phyloP scores from a whole-genome alignment of 1,140 invertebrate genomes.

The Melanaphis sacchari region DNA sequence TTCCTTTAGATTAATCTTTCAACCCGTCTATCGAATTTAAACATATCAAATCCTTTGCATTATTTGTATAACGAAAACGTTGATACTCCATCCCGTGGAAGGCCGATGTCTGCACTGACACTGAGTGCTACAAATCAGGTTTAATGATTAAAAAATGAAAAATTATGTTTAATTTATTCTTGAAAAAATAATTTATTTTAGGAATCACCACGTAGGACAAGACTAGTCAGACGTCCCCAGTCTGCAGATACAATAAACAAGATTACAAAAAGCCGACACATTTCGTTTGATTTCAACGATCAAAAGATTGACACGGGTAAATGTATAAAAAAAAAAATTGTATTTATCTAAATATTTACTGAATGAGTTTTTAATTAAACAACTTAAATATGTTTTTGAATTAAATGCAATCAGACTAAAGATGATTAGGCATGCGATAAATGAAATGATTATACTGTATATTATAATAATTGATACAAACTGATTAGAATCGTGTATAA shows the following conservation, averaged over 20 bases:
- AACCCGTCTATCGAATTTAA: constrained; percentile 8
- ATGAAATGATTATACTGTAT: too few species aligned
- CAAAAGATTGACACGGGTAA: neutral
- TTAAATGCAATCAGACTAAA: neutral
- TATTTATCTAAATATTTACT: neutral
- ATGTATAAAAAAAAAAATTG: neutral
- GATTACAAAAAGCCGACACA: neutral
- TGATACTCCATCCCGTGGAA: neutral
- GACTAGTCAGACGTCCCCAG: constrained; percentile 10
- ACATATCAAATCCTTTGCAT: constrained; percentile 31
- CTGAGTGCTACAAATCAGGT: constrained; percentile 38
- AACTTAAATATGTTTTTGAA: neutral
- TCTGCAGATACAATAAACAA: constrained; percentile 36
- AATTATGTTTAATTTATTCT: neutral
- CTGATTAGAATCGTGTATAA: too few species aligned
- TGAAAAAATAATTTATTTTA: neutral
- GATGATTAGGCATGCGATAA: too few species aligned
- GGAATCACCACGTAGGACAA: constrained; percentile 16
- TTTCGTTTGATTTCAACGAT: constrained; percentile 21
- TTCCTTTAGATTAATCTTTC: constrained; percentile 38
- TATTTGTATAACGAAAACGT: constrained; percentile 41
- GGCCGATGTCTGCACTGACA: constrained; percentile 47
- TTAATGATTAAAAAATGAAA: neutral
- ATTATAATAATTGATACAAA: too few species aligned
- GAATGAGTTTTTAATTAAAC: neutral